Evolutionary conservation across 1,140 invertebrate genomes (phyloP).

Genomic region (roundworm (Caenorhabditis elegans)): WBcel235 BX284605.5:3862501-3863000

Average conservation of each 20-base stretch:
- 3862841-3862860: not conserved
- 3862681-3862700: not conserved
- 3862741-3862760: conserved; percentile 12
- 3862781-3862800: not conserved
- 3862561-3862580: too few species aligned
- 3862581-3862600: too few species aligned
- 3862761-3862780: not conserved
- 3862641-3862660: too few species aligned
- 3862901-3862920: not conserved
- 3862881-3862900: not conserved
- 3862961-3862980: too few species aligned
- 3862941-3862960: not conserved
- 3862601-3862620: too few species aligned
- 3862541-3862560: too few species aligned
- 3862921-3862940: not conserved
- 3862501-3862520: too few species aligned
- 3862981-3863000: not conserved
- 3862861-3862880: not conserved
- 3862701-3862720: not conserved
- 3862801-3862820: not conserved
- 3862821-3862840: not conserved
- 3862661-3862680: not conserved
- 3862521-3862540: too few species aligned
- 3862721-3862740: not conserved
- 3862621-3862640: too few species aligned